Percentiles rank a stretch among this genome's conserved stretches.
These are phyloP conservation scores for Seriola rivoliana DNA, from an alignment of 2,113 vertebrate genomes.

Conservation along the genomic window DNA sequence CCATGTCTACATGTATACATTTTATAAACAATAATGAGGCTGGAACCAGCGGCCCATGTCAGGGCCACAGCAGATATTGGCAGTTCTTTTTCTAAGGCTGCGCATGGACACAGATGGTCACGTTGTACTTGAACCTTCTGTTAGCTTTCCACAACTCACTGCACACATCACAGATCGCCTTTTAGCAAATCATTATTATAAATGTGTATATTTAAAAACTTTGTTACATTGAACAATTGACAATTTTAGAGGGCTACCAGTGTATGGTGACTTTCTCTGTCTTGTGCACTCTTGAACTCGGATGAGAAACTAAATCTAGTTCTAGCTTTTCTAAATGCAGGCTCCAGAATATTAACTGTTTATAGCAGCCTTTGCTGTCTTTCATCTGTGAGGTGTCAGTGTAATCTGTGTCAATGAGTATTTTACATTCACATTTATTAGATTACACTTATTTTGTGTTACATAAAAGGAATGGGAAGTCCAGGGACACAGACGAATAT, in stretches of 20 bases:
- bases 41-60: neutral
- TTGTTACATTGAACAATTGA: neutral
- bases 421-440: neutral
- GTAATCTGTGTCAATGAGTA: conserved; percentile 19
- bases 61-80: neutral
- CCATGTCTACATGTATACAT: neutral
- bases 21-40: neutral
- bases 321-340: neutral
- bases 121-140: neutral
- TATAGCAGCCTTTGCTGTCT: conserved; percentile 7
- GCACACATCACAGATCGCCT: neutral
- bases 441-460: neutral
- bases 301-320: neutral
- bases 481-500: neutral
- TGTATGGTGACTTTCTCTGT: neutral
- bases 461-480: neutral
- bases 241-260: neutral
- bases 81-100: neutral
- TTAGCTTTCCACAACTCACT: neutral
- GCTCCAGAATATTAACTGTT: neutral
- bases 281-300: neutral
- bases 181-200: neutral
- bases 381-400: neutral
- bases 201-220: neutral
- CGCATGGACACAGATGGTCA: conserved; percentile 7